Evolutionary conservation across 2,888 invertebrate genomes (phyloP).

Genomic region (Cylloceria caligata): DNA sequence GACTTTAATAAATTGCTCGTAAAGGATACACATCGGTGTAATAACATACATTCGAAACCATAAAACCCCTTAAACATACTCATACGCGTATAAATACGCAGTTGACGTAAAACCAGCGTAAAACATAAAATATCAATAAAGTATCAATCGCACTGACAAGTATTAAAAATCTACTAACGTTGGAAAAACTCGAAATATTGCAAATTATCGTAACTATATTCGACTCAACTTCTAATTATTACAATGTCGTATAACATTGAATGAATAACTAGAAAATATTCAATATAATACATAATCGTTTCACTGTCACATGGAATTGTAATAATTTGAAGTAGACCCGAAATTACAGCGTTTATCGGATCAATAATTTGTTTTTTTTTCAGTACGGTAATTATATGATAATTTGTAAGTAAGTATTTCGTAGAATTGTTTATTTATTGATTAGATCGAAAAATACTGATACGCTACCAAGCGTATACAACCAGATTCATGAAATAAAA

Average conservation of each 20-base stretch:
- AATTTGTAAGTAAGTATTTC: no score
- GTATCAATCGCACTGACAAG: slow-evolving; percentile 6
- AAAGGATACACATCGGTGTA: slow-evolving; percentile 10
- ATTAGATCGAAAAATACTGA: neutral
- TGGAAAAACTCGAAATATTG: slow-evolving; percentile 10
- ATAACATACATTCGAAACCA: slow-evolving; percentile 36
- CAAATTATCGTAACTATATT: no score
- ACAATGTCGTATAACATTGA: no score
- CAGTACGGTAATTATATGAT: no score
- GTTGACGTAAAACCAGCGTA: slow-evolving; percentile 8
- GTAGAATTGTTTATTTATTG: slow-evolving; percentile 2
- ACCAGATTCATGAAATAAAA: neutral
- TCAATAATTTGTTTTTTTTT: no score
- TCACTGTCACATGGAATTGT: no score
- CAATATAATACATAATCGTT: no score
- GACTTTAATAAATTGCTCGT: slow-evolving; percentile 34
- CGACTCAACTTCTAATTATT: no score
- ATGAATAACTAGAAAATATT: no score
- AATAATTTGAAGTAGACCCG: no score
- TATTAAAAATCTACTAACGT: slow-evolving; percentile 34
- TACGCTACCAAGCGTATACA: neutral
- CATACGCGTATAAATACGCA: slow-evolving; percentile 4
- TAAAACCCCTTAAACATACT: slow-evolving; percentile 24
- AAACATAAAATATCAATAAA: slow-evolving; percentile 42
- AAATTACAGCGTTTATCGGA: no score